Conservation (phyloP, 2,888 invertebrate species). For the Thymelicus acteon region DNA sequence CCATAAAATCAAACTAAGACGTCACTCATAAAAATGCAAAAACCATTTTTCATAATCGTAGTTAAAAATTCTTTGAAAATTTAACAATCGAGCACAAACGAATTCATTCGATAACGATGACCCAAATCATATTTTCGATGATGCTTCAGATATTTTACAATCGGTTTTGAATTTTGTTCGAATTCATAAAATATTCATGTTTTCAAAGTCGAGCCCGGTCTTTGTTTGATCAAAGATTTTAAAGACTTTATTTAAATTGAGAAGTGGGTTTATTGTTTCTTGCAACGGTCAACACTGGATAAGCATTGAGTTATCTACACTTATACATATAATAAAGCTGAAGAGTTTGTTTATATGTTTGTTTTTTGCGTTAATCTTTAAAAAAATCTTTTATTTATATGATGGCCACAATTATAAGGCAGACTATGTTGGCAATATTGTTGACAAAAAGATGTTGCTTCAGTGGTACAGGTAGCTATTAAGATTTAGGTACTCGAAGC, state of each 20-base stretch:
- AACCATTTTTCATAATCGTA: constrained; percentile 1
- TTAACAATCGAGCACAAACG: constrained; percentile 32
- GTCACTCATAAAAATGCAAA: not conserved
- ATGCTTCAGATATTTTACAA: constrained; percentile 33
- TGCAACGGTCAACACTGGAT: too few species aligned
- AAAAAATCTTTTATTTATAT: too few species aligned
- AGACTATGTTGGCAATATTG: too few species aligned
- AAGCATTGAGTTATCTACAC: too few species aligned
- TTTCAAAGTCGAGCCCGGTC: constrained; percentile 13
- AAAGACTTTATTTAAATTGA: not conserved
- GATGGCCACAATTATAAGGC: too few species aligned
- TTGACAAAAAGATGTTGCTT: too few species aligned
- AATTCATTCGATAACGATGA: constrained; percentile 35
- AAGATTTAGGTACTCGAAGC: too few species aligned
- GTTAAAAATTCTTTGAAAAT: constrained; percentile 6
- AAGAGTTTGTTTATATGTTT: too few species aligned
- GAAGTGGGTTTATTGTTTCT: not conserved
- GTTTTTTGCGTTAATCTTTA: too few species aligned
- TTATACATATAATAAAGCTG: too few species aligned
- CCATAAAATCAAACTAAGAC: too few species aligned
- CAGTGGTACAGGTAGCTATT: too few species aligned
- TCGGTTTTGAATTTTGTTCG: constrained; percentile 32
- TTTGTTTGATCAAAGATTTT: constrained; percentile 19
- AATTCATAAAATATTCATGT: constrained; percentile 35
- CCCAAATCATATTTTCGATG: constrained; percentile 35